Evolutionary conservation across 2,113 vertebrate genomes (phyloP).

Genomic region (Microtus oregoni): DNA sequence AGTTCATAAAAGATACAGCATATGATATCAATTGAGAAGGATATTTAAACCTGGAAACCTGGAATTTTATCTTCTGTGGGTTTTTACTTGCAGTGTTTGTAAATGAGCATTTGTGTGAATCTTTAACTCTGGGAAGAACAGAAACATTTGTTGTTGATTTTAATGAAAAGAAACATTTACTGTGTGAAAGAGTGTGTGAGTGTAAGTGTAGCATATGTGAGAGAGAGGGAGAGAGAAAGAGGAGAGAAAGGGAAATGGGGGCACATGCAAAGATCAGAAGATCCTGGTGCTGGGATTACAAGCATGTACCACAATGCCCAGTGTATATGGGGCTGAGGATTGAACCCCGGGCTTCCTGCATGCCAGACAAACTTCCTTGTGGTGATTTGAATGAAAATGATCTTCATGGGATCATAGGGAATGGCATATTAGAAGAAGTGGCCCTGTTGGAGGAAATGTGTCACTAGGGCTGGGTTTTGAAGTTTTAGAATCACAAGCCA

Average conservation of each 20-base stretch:
- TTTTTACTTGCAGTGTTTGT: not conserved
- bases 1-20: not conserved
- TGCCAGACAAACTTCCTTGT: not conserved
- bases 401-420: not conserved
- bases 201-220: not conserved
- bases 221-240: too few species aligned
- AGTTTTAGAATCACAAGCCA: not conserved
- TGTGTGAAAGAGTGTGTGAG: not conserved
- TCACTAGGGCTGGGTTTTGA: not conserved
- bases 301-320: not conserved
- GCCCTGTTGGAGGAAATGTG: not conserved
- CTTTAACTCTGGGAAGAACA: not conserved
- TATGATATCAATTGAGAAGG: not conserved
- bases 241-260: not conserved
- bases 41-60: not conserved
- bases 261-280: not conserved
- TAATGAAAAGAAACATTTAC: not conserved
- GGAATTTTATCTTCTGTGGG: not conserved
- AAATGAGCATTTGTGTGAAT: not conserved
- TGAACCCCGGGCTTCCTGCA: not conserved
- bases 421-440: not conserved
- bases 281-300: not conserved
- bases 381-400: not conserved
- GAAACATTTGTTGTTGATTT: not conserved
- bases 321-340: not conserved